Evolutionary conservation across 2,888 invertebrate genomes (phyloP).

Genomic region (Seladonia tumulorum): DNA sequence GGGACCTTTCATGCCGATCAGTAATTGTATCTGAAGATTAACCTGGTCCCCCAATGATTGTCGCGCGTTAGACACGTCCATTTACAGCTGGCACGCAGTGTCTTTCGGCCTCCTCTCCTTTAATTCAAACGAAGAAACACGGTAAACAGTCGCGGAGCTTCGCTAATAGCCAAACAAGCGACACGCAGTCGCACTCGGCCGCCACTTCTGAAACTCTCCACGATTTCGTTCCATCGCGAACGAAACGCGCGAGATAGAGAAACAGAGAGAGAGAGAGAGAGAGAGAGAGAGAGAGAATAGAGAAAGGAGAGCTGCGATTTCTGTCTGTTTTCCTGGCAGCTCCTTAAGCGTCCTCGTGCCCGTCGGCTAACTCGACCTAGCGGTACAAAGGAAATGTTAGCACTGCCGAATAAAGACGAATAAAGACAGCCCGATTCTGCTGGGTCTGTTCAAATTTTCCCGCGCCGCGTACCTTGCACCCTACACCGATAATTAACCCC

Average conservation of each 20-base stretch:
- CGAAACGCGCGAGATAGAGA: not conserved
- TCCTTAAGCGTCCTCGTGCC: constrained; percentile 18
- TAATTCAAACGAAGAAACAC: constrained; percentile 8
- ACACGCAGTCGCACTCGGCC: constrained; percentile 14
- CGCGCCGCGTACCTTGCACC: not conserved
- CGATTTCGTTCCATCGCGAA: not conserved
- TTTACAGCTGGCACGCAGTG: not conserved
- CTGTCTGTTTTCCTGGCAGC: constrained; percentile 24
- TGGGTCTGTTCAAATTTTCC: constrained; percentile 14
- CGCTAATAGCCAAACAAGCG: constrained; percentile 38
- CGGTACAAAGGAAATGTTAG: constrained; percentile 13
- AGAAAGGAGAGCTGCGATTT: not conserved
- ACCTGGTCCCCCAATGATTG: not conserved
- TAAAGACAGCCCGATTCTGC: not conserved
- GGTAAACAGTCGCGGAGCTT: constrained; percentile 22
- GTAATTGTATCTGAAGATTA: not conserved
- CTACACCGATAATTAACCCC: not conserved
- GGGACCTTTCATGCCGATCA: not conserved
- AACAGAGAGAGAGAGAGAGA: not conserved
- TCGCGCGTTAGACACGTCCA: not conserved
- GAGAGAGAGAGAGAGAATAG: not conserved
- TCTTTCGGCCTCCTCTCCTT: not conserved
- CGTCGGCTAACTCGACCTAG: constrained; percentile 9
- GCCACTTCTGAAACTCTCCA: constrained; percentile 23
- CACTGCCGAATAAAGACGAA: not conserved